Evolutionary conservation across 2,797 vertebrate genomes (phyloP).

Genomic region (Brotula barbata): DNA sequence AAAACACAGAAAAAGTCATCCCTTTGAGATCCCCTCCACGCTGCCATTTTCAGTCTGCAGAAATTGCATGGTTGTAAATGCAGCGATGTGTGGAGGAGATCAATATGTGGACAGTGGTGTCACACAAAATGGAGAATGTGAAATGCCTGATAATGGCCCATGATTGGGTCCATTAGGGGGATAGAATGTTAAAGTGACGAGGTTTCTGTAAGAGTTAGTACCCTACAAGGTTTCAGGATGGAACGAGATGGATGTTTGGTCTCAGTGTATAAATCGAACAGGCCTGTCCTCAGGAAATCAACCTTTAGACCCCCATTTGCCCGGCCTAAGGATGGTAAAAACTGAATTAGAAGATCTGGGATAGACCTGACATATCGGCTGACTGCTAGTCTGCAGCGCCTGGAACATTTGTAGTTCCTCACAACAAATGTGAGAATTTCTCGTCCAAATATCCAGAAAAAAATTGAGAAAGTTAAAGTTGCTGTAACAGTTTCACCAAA

Average conservation of each 20-base stretch:
- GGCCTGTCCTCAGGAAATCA: slow-evolving; percentile 5
- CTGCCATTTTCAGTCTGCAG: slow-evolving; percentile 6
- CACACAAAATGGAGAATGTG: slow-evolving; percentile 33
- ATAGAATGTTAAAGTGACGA: slow-evolving; percentile 3
- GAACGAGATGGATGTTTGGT: too few species aligned
- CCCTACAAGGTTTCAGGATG: neutral
- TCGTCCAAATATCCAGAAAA: too few species aligned
- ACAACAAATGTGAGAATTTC: too few species aligned
- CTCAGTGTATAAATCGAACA: slow-evolving; percentile 9
- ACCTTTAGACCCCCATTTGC: too few species aligned
- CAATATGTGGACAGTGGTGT: slow-evolving; percentile 45
- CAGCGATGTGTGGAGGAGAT: slow-evolving; percentile 20
- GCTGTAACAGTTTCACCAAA: too few species aligned
- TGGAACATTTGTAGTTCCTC: too few species aligned
- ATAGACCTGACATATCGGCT: too few species aligned
- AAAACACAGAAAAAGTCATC: slow-evolving; percentile 10
- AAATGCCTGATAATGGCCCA: slow-evolving; percentile 27
- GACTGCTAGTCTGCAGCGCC: too few species aligned
- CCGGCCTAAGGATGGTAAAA: too few species aligned
- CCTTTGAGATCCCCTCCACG: neutral
- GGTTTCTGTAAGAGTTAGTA: slow-evolving; percentile 4
- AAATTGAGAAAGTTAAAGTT: too few species aligned
- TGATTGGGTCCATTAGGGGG: slow-evolving; percentile 36
- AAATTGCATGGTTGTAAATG: slow-evolving; percentile 25
- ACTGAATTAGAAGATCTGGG: too few species aligned